Percentiles rank a stretch among this genome's conserved stretches.
Conservation (phyloP, 2,888 invertebrate genomes). For the Chrysodeixis includens region DNA sequence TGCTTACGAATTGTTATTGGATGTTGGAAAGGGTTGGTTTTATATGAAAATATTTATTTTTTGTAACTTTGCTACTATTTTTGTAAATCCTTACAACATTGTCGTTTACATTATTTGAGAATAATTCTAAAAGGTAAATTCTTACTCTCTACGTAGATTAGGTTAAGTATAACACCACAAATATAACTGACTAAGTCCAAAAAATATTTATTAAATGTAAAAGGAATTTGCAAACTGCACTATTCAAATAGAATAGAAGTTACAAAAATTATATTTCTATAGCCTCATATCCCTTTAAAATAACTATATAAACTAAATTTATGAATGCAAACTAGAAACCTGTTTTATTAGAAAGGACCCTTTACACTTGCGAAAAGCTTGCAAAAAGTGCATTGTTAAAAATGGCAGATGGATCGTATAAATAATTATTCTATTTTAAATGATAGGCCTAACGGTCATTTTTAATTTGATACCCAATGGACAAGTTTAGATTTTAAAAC, state of each 20-base stretch:
- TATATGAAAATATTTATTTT: constrained; percentile 5
- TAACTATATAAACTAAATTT: constrained; percentile 56
- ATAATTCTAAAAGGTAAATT: too few species aligned
- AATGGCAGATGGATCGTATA: constrained; percentile 78
- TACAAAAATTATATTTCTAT: neutral
- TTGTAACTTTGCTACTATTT: neutral
- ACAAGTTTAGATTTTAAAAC: neutral
- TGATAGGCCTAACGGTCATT: constrained; percentile 65
- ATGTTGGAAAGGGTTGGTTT: constrained; percentile 38
- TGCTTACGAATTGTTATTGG: constrained; percentile 64
- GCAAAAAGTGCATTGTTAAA: constrained; percentile 78
- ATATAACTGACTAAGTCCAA: too few species aligned
- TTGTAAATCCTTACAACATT: too few species aligned
- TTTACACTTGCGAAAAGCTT: constrained; percentile 74
- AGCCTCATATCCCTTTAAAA: constrained; percentile 13
- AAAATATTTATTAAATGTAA: too few species aligned
- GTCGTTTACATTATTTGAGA: too few species aligned
- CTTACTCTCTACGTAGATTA: too few species aligned
- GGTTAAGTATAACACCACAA: too few species aligned
- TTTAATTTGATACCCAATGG: constrained; percentile 10
- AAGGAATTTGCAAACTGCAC: too few species aligned
- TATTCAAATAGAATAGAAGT: neutral
- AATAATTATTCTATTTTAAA: constrained; percentile 62
- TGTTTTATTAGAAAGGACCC: constrained; percentile 72
- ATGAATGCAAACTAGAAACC: constrained; percentile 76